Percentiles rank a stretch among this genome's conserved stretches.
These are phyloP conservation scores for Pitangus sulphuratus DNA, from an alignment of 2,797 vertebrate genomes.

Conservation along the genomic window DNA sequence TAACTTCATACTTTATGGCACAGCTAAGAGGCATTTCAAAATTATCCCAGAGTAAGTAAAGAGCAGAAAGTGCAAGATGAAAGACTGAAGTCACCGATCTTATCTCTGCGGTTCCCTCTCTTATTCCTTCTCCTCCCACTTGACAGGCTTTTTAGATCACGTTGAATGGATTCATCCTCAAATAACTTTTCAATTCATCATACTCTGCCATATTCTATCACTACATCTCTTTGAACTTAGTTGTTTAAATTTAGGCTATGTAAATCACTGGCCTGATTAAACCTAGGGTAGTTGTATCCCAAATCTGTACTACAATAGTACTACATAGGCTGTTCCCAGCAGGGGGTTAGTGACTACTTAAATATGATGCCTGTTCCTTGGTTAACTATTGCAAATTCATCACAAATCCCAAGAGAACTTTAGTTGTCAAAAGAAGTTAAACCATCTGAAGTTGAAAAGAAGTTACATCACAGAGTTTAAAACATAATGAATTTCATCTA, in stretches of 20 bases:
- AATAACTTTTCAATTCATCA: background rate
- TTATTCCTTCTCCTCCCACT: background rate
- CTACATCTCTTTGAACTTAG: background rate
- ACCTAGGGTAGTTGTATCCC: background rate
- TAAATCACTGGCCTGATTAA: background rate
- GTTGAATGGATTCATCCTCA: background rate
- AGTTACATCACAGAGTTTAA: background rate
- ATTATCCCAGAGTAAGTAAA: background rate
- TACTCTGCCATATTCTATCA: background rate
- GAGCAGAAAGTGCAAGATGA: background rate
- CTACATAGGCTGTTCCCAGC: background rate
- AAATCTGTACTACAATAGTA: background rate
- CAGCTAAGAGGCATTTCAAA: background rate
- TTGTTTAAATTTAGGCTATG: background rate
- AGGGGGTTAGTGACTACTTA: background rate
- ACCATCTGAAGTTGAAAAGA: background rate
- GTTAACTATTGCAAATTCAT: background rate
- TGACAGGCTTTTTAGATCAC: background rate
- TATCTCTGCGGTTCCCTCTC: background rate
- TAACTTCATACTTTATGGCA: background rate
- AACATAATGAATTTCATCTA: background rate
- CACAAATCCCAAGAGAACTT: background rate
- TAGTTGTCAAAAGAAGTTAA: background rate
- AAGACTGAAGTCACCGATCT: background rate
- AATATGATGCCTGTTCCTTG: background rate